Evolutionary conservation across 2,888 invertebrate species (phyloP).

Genomic region (Sepiola atlantica): DNA sequence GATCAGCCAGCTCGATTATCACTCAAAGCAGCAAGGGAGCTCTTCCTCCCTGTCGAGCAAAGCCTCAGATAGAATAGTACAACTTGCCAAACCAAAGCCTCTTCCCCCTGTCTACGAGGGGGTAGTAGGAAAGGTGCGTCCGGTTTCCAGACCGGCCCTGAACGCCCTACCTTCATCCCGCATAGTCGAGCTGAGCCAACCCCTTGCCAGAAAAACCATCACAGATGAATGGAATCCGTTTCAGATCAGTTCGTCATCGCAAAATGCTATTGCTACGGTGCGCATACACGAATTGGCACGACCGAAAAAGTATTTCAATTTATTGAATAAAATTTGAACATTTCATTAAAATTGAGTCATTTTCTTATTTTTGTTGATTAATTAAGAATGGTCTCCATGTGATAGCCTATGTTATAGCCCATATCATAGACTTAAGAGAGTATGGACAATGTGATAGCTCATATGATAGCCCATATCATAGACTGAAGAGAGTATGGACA

Average conservation of each 20-base stretch:
- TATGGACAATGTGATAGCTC: too few relatives aligned
- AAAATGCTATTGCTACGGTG: background rate
- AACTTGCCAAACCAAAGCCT: background rate
- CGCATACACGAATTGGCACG: background rate
- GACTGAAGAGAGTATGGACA: too few relatives aligned
- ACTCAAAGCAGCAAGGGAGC: background rate
- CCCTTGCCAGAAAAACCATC: background rate
- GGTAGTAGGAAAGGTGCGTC: background rate
- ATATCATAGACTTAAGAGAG: too few relatives aligned
- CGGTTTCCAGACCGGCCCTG: background rate
- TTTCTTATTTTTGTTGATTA: too few relatives aligned
- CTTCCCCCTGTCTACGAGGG: background rate
- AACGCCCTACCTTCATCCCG: background rate
- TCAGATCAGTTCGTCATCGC: background rate
- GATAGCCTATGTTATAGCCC: too few relatives aligned
- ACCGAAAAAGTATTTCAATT: background rate
- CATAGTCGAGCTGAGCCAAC: background rate
- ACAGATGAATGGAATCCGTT: background rate
- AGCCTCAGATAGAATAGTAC: background rate
- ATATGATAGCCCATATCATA: too few relatives aligned
- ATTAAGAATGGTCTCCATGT: too few relatives aligned
- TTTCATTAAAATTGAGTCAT: too few relatives aligned
- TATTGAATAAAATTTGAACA: too few relatives aligned
- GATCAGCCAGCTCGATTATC: background rate
- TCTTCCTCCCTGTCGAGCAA: background rate